These are phyloP conservation scores for Microctonus hyperodae DNA, from an alignment of 2,888 invertebrate species.

Conservation along the genomic window DNA sequence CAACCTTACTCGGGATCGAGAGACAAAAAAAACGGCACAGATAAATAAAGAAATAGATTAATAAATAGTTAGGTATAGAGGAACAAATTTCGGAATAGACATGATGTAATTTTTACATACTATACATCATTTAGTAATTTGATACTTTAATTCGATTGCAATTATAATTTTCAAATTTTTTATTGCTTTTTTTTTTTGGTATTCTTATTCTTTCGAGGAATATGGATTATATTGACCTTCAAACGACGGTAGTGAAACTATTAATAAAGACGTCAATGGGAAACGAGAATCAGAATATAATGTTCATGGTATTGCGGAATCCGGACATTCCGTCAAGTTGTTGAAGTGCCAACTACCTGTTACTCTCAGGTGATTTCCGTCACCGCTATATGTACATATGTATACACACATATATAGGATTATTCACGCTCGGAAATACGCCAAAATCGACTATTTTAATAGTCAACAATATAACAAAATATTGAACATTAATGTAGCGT, in stretches of 20 bases:
- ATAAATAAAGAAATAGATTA: background rate
- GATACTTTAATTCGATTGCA: background rate
- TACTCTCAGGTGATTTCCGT: conserved; percentile 21
- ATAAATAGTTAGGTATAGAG: background rate
- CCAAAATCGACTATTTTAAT: background rate
- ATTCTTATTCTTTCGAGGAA: background rate
- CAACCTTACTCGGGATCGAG: background rate
- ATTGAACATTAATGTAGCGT: background rate
- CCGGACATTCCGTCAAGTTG: conserved; percentile 8
- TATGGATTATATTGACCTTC: background rate
- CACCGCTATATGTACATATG: background rate
- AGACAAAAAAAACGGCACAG: background rate
- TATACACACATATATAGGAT: background rate
- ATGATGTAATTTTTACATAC: too few species aligned
- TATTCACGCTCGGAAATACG: conserved; percentile 11
- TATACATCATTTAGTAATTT: too few species aligned
- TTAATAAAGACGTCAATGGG: background rate
- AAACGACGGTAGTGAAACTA: background rate
- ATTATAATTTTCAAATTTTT: background rate
- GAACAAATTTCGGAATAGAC: background rate
- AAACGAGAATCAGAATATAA: background rate
- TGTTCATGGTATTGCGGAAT: background rate
- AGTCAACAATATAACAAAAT: background rate
- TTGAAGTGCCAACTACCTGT: conserved; percentile 30
- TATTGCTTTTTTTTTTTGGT: background rate